Base-by-base conservation (phyloP, 2,797 vertebrate species). In the Rhinogobio ventralis region DNA sequence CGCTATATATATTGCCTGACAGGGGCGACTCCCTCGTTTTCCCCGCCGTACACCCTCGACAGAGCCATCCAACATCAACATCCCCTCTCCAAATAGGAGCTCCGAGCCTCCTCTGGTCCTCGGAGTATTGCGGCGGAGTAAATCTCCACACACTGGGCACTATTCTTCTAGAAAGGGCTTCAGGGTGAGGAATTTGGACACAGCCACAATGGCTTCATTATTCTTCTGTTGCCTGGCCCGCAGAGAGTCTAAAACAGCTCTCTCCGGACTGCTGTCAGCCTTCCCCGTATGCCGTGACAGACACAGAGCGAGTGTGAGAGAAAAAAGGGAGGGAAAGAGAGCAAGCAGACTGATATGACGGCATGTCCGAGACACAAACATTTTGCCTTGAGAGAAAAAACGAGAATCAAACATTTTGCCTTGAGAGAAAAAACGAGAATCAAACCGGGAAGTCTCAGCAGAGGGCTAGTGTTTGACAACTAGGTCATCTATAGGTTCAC, bases 191-290 rank as follows among this genome's bases (percentile, higher is more conserved):
- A 91, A 91, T 90, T 86, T 90, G 89, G 88, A 89, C 82, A 30
- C 49, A 78, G 71, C 86, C 84, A 90, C 91, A 90, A 89, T 89
- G 88, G 86, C 90, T 90, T 91, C 84, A 90, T 91, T 92, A 89
- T 90, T 88, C 90, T 82, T 79, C 75, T 72, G 69, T 84, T 66
- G 82, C 83, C 77, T 69, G 79, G 89, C 82, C 86, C 81, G 39
- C 79, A 83, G 84, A 81, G 87, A 87, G 88, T 72, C 68, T 46
- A 71, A 75, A 76, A 86, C 74, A 68, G 55, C 81, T 88, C 86
- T 86, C 88, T 84, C 82, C 66, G 83, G 86, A 86, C 88, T 82
- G 42, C 85, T 87, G 89, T 89, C 87, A 91, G 88, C 84, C 83
- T 86, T 85, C 85, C 85, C 71, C 84, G 82, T 87, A 81, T 87